Evolutionary conservation across 2,113 vertebrate species (phyloP).

Genomic region (Antechinus stuartii): DNA sequence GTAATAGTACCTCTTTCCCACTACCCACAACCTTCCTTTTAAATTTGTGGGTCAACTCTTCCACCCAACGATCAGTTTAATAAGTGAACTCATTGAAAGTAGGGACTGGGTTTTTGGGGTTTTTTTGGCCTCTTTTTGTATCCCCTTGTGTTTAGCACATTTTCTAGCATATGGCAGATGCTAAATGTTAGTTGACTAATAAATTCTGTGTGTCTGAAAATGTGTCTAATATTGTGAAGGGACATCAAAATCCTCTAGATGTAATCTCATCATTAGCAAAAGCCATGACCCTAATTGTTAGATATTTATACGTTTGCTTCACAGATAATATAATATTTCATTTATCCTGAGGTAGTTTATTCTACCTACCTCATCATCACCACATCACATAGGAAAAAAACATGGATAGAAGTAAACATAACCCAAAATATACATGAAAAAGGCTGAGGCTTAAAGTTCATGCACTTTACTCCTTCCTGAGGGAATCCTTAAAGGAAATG

Average conservation of each 20-base stretch:
- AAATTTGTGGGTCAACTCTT: neutral
- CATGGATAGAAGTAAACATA: neutral
- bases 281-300: neutral
- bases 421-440: neutral
- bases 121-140: neutral
- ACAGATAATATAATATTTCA: neutral
- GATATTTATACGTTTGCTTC: neutral
- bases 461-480: neutral
- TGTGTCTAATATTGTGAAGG: neutral
- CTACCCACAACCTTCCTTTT: neutral
- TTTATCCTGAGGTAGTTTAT: no score
- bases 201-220: neutral
- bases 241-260: neutral
- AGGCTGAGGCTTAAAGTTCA: no score
- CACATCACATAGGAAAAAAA: neutral
- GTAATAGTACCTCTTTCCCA: neutral
- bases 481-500: neutral
- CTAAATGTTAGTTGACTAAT: neutral
- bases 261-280: neutral
- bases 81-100: neutral
- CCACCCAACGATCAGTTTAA: neutral
- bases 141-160: neutral
- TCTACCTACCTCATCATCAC: no score
- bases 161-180: neutral
- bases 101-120: neutral